A percentile compares a stretch with the other conserved stretches of the same genome.
These are phyloP conservation scores for Cephalopachus bancanus DNA, from an alignment of 2,797 vertebrate genomes.

Conservation along the genomic window DNA sequence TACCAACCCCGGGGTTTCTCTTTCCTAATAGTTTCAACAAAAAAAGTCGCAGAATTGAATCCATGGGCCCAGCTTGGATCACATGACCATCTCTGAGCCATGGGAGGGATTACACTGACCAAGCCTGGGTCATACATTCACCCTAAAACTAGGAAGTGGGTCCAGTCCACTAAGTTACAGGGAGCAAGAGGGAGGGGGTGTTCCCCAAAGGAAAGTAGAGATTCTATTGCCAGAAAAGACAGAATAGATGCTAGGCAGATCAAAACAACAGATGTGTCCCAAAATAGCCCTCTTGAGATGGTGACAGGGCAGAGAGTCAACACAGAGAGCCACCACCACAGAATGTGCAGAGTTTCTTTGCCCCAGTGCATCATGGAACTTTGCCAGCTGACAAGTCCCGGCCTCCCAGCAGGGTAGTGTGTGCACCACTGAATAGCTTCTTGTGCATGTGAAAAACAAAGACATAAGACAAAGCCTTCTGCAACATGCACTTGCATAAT, in stretches of 20 bases:
- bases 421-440: constrained; percentile 37
- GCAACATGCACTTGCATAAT: constrained; percentile 72
- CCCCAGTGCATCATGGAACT: neutral
- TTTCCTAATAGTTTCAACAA: neutral
- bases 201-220: constrained; percentile 8
- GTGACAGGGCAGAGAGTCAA: constrained; percentile 27
- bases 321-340: neutral
- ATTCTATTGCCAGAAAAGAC: constrained; percentile 36
- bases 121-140: neutral
- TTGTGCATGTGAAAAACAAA: constrained; percentile 68
- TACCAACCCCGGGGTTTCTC: neutral
- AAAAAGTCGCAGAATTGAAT: neutral
- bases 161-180: neutral
- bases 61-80: neutral
- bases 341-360: constrained; percentile 42
- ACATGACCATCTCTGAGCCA: neutral
- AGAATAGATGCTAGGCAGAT: neutral
- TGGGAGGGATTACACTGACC: neutral
- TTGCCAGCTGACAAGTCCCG: constrained; percentile 64
- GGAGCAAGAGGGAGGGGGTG: neutral
- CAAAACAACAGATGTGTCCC: constrained; percentile 65
- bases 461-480: constrained; percentile 75
- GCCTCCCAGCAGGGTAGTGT: constrained; percentile 43
- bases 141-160: neutral
- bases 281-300: constrained; percentile 64